phyloP scores from a whole-genome alignment of 1,140 invertebrate genomes.

The Alviniconcha marisindica region DNA sequence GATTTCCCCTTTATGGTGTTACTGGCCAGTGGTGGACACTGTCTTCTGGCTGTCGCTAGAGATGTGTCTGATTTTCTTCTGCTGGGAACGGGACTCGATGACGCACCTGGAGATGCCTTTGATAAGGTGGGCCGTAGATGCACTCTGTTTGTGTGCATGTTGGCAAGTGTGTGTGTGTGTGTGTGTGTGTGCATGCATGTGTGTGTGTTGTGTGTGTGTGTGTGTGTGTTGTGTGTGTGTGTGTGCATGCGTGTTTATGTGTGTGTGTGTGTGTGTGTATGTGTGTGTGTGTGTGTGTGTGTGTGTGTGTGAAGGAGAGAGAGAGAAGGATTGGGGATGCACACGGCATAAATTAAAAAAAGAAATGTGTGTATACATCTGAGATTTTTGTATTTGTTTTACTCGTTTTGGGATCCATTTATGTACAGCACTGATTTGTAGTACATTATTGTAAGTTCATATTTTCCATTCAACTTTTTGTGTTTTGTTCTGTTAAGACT shows the following conservation, averaged over 20 bases:
- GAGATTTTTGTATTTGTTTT: too few species aligned
- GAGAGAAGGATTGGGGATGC: background rate
- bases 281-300: background rate
- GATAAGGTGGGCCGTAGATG: constrained; percentile 84
- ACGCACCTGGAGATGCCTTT: constrained; percentile 93
- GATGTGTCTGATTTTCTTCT: constrained; percentile 86
- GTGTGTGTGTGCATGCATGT: background rate
- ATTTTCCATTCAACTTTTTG: too few species aligned
- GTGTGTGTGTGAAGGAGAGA: background rate
- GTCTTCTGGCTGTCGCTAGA: constrained; percentile 87
- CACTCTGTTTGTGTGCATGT: background rate
- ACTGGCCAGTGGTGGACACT: constrained; percentile 92
- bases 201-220: background rate
- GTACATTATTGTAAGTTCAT: too few species aligned
- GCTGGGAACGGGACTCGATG: constrained; percentile 87
- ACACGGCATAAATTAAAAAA: too few species aligned
- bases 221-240: background rate
- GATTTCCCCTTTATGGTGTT: constrained; percentile 93
- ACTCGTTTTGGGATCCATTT: too few species aligned
- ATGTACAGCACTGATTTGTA: too few species aligned
- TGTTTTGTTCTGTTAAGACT: too few species aligned
- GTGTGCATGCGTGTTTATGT: background rate
- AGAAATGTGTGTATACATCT: too few species aligned
- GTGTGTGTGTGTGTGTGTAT: background rate
- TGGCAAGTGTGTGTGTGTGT: background rate